These are phyloP conservation scores for Lagenorhynchus albirostris DNA, from an alignment of 2,113 vertebrate genomes.

Conservation along the genomic window DNA sequence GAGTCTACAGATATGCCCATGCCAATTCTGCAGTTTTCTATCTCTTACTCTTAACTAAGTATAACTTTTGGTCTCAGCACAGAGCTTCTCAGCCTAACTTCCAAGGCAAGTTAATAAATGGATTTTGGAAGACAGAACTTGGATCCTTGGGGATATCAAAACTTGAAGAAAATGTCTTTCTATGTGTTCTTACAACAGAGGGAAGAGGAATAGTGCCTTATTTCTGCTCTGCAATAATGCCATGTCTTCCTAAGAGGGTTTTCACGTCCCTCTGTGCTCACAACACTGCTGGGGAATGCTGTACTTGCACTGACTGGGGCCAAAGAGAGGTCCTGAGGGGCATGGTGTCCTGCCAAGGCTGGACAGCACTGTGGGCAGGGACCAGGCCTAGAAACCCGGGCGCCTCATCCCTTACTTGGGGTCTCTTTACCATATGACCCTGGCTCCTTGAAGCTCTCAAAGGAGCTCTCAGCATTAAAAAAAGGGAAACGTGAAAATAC, in stretches of 20 bases:
- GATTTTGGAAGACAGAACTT: background rate
- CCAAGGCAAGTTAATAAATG: background rate
- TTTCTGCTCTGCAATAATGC: background rate
- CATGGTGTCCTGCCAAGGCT: background rate
- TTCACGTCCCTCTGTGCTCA: background rate
- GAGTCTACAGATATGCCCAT: background rate
- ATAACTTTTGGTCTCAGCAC: background rate
- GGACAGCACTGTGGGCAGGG: background rate
- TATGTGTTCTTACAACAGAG: background rate
- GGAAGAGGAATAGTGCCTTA: background rate
- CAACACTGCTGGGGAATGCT: background rate
- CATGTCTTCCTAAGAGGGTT: background rate
- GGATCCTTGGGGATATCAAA: background rate
- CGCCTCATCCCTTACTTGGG: background rate
- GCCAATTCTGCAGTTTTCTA: no score
- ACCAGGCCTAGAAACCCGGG: background rate
- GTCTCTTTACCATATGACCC: background rate
- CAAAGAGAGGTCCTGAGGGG: background rate
- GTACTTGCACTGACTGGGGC: background rate
- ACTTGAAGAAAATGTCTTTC: background rate
- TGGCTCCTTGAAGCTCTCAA: background rate
- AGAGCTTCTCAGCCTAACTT: background rate
- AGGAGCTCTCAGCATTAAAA: background rate
- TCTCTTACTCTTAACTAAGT: background rate
- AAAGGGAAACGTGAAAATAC: background rate